A percentile compares a stretch with the other conserved stretches of the same genome.
phyloP scores from a whole-genome alignment of 2,888 invertebrate species.

The Himalopsyche japonica region DNA sequence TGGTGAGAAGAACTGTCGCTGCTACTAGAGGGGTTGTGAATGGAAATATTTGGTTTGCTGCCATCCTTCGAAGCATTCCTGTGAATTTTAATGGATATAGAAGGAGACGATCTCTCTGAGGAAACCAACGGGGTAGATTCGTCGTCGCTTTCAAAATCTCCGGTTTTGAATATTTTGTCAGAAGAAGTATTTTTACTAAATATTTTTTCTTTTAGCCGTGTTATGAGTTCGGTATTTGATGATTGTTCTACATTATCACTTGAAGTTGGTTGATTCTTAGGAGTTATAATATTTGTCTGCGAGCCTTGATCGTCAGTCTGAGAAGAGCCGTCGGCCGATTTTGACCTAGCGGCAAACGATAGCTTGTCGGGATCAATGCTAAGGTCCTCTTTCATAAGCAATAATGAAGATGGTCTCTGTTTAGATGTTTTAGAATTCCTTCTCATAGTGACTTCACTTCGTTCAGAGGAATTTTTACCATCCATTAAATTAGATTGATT shows the following conservation, averaged over 20 bases:
- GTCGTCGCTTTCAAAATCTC: conserved; percentile 61
- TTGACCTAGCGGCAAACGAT: conserved; percentile 19
- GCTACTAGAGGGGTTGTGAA: conserved; percentile 29
- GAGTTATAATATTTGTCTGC: neutral
- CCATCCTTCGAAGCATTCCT: conserved; percentile 24
- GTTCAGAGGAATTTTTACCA: neutral
- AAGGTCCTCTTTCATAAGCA: conserved; percentile 22
- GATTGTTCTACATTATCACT: conserved; percentile 15
- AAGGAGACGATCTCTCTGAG: conserved; percentile 51
- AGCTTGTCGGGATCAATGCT: conserved; percentile 19
- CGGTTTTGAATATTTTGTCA: conserved; percentile 51
- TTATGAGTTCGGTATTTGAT: conserved; percentile 34
- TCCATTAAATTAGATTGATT: neutral
- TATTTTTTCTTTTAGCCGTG: conserved; percentile 53
- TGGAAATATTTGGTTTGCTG: neutral
- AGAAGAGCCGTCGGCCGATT: conserved; percentile 30
- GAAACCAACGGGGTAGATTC: conserved; percentile 71
- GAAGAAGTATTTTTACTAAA: conserved; percentile 49
- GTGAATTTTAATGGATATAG: conserved; percentile 42
- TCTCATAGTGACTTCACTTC: neutral
- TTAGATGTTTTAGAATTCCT: conserved; percentile 21
- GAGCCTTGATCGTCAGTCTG: neutral
- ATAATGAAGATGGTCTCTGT: conserved; percentile 34
- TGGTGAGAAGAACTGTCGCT: conserved; percentile 28
- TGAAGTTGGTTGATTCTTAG: conserved; percentile 2